phyloP scores from a whole-genome alignment of 30 jellyfish, hydroid and myxozoan species.

The Mastigias papua region DNA sequence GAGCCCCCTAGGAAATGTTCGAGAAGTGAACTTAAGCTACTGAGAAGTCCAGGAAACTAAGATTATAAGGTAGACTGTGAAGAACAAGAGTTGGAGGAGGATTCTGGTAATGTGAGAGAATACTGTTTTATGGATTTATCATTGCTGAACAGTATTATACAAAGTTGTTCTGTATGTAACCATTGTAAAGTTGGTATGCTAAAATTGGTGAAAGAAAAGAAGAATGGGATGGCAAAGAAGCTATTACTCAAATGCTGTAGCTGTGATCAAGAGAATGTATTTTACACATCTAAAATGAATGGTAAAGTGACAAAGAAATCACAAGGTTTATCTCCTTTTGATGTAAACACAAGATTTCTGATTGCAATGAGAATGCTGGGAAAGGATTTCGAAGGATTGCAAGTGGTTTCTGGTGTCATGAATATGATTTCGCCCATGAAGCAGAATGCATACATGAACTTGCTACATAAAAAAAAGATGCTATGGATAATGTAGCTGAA shows the following conservation, averaged over 20 bases:
- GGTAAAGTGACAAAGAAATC: not conserved
- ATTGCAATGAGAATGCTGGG: conserved; percentile 25
- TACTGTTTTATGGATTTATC: not conserved
- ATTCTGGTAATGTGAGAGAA: not conserved
- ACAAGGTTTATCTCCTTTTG: conserved; percentile 8
- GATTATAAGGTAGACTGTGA: not conserved
- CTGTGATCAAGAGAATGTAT: not conserved
- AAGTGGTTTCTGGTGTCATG: conserved; percentile 3
- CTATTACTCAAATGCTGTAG: not conserved
- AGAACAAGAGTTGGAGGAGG: not conserved
- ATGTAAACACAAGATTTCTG: not conserved
- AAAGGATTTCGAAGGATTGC: conserved; percentile 12
- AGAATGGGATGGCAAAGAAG: not conserved
- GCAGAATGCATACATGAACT: conserved; percentile 5
- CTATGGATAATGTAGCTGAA: not conserved
- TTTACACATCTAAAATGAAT: not conserved
- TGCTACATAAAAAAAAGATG: not conserved
- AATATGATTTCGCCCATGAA: not conserved
- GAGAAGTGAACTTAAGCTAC: not conserved
- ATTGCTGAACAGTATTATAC: not conserved
- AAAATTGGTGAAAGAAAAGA: not conserved
- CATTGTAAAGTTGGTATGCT: not conserved
- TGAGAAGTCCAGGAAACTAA: not conserved
- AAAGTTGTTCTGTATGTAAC: not conserved
- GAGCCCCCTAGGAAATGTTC: not conserved